Conservation (phyloP, 64 coral and sea anemone genomes). For the Montipora efflorescens region DNA sequence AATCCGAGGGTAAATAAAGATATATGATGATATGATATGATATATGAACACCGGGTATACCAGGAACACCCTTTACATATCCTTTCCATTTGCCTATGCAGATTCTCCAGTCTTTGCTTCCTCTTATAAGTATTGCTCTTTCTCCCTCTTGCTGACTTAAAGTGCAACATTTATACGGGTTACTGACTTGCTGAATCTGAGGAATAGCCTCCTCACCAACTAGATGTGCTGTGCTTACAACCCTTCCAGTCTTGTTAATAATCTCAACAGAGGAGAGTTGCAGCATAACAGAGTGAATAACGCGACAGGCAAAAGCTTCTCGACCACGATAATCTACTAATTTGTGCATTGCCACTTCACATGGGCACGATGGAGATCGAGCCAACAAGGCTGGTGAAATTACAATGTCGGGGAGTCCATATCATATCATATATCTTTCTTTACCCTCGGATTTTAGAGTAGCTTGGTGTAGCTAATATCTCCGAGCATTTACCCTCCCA, state of each 20-base stretch:
- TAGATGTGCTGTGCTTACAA: slow-evolving; percentile 49
- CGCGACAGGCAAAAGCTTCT: slow-evolving; percentile 54
- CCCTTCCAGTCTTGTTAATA: slow-evolving; percentile 34
- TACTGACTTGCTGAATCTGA: slow-evolving; percentile 1
- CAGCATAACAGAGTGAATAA: slow-evolving; percentile 44
- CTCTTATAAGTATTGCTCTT: slow-evolving; percentile 80
- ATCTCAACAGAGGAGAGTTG: slow-evolving; percentile 68
- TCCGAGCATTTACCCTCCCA: too few species aligned
- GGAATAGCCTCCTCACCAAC: slow-evolving; percentile 50
- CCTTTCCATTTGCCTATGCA: slow-evolving; percentile 74
- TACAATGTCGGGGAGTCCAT: slow-evolving; percentile 47
- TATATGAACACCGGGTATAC: not conserved
- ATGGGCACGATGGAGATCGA: not conserved
- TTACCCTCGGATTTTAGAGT: too few species aligned
- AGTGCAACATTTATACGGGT: slow-evolving; percentile 8
- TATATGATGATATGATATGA: too few species aligned
- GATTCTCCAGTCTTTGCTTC: slow-evolving; percentile 73
- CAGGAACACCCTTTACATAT: slow-evolving; percentile 29
- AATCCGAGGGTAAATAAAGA: too few species aligned
- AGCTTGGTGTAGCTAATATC: too few species aligned
- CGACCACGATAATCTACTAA: not conserved
- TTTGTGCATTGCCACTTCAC: slow-evolving; percentile 52
- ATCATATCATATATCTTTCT: too few species aligned
- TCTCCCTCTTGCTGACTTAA: slow-evolving; percentile 48
- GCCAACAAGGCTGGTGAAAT: slow-evolving; percentile 44